Conservation (phyloP, 2,888 invertebrate species). For the Boloria euphrosyne region DNA sequence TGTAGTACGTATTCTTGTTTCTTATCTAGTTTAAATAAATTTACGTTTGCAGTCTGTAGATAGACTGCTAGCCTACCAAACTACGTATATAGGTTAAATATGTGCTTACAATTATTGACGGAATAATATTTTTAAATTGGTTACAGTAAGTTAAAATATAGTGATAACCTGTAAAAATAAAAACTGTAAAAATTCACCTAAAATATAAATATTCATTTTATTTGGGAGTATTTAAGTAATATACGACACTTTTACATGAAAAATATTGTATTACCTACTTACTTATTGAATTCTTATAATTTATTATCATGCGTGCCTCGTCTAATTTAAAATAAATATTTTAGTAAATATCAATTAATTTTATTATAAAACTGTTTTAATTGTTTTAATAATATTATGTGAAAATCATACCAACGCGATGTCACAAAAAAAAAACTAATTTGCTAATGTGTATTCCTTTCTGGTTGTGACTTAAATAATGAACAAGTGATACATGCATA, state of each 20-base stretch:
- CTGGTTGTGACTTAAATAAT: too few relatives aligned
- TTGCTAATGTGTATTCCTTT: too few relatives aligned
- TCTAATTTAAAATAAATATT: not conserved
- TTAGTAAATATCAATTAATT: not conserved
- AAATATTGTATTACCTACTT: not conserved
- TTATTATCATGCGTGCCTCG: conserved; percentile 2
- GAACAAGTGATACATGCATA: not conserved
- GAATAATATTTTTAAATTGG: conserved; percentile 13
- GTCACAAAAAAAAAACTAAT: too few relatives aligned
- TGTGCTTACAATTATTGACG: conserved; percentile 14
- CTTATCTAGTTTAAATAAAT: not conserved
- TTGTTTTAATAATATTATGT: conserved; percentile 1
- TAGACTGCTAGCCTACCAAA: not conserved
- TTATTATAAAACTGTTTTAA: not conserved
- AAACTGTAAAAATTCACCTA: not conserved
- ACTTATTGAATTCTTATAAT: not conserved
- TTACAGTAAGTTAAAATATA: conserved; percentile 15
- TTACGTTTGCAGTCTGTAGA: conserved; percentile 5
- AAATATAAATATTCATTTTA: not conserved
- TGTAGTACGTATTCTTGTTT: not conserved
- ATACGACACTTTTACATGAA: not conserved
- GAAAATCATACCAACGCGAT: not conserved
- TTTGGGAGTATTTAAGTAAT: not conserved
- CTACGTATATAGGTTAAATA: conserved; percentile 4
- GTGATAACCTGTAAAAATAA: conserved; percentile 16